Conservation (phyloP, 2,888 invertebrate species). For the Myopa tessellatipennis region DNA sequence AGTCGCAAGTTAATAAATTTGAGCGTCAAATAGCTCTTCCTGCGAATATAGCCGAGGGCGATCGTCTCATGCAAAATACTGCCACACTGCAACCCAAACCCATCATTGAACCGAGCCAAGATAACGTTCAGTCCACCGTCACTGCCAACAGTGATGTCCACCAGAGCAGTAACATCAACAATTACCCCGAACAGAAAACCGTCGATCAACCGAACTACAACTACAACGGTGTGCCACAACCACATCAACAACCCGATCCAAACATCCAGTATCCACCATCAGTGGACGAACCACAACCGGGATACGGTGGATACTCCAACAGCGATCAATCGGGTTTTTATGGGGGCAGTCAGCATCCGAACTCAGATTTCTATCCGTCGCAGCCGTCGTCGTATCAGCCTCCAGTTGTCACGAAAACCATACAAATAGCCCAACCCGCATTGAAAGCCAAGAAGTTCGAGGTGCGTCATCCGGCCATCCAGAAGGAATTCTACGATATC, state of each 20-base stretch:
- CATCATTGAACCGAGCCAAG: slow-evolving; percentile 50
- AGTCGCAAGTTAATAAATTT: slow-evolving; percentile 52
- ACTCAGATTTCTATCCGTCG: slow-evolving; percentile 48
- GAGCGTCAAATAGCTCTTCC: slow-evolving; percentile 62
- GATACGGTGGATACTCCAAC: slow-evolving; percentile 52
- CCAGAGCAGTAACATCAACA: slow-evolving; percentile 4
- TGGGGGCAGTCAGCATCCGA: slow-evolving; percentile 15
- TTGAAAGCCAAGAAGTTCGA: slow-evolving; percentile 72
- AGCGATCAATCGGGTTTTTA: slow-evolving; percentile 39
- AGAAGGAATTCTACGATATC: slow-evolving; percentile 75
- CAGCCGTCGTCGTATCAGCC: slow-evolving; percentile 51
- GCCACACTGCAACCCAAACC: slow-evolving; percentile 52
- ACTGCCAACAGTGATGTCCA: not conserved
- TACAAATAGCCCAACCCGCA: slow-evolving; percentile 73
- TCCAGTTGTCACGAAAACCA: slow-evolving; percentile 70
- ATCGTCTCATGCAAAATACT: slow-evolving; percentile 47
- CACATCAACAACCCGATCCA: slow-evolving; percentile 48
- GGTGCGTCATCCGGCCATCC: slow-evolving; percentile 73
- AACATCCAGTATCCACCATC: slow-evolving; percentile 58
- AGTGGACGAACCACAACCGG: slow-evolving; percentile 51
- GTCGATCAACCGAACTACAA: slow-evolving; percentile 54
- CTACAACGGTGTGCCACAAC: slow-evolving; percentile 54
- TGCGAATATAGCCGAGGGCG: slow-evolving; percentile 37
- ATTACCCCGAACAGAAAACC: slow-evolving; percentile 31
- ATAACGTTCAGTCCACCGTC: not conserved